These are phyloP conservation scores for Serilophus lunatus DNA, from an alignment of 2,113 vertebrate species.

Conservation along the genomic window DNA sequence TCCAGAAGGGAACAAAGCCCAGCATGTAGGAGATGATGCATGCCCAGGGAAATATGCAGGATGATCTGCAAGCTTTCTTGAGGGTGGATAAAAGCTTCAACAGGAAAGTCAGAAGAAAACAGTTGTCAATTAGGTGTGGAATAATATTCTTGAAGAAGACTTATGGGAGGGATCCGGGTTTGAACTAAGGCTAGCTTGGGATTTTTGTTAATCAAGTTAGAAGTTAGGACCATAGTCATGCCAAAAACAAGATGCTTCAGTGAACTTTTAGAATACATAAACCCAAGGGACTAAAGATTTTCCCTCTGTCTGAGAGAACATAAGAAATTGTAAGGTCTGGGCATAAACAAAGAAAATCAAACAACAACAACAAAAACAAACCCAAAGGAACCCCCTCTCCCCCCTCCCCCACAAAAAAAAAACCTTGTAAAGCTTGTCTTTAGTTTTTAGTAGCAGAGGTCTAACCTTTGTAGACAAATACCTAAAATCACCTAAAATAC, in stretches of 20 bases:
- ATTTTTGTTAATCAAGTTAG: neutral
- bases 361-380: no score
- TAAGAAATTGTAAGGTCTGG: neutral
- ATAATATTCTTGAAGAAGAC: neutral
- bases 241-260: neutral
- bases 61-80: neutral
- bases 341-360: neutral
- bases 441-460: neutral
- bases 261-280: neutral
- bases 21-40: neutral
- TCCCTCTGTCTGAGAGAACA: neutral
- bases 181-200: neutral
- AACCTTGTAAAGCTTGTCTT: neutral
- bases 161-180: neutral
- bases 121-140: neutral
- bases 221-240: neutral
- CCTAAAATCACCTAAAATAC: neutral
- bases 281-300: neutral
- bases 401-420: neutral
- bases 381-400: no score
- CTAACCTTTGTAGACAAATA: neutral
- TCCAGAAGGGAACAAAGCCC: neutral
- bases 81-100: neutral
- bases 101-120: slow-evolving; percentile 36
- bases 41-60: neutral